A percentile compares a stretch with the other conserved stretches of the same genome.
Conservation (phyloP, 2,113 vertebrate species). For the Aphelocoma coerulescens region DNA sequence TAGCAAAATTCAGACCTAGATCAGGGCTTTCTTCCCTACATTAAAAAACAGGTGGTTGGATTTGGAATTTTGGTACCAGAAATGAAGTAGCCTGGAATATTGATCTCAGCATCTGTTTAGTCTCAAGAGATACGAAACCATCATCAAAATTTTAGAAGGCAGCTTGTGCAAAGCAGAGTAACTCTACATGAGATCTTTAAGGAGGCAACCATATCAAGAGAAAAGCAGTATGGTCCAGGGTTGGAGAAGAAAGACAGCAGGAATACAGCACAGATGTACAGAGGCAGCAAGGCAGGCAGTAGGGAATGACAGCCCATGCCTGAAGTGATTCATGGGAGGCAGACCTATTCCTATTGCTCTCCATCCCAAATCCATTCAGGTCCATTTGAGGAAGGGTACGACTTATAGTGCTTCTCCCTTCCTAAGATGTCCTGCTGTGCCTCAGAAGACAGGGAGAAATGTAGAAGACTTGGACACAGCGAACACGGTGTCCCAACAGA, state of each 20-base stretch:
- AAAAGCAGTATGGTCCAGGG: neutral
- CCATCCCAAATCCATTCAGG: neutral
- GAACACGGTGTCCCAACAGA: neutral
- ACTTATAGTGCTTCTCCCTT: neutral
- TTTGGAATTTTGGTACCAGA: neutral
- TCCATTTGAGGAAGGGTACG: neutral
- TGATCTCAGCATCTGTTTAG: neutral
- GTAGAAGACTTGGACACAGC: neutral
- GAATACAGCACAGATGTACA: neutral
- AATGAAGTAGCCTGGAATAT: neutral
- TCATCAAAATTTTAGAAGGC: neutral
- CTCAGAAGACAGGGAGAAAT: neutral
- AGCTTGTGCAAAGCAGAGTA: neutral
- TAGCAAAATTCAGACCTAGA: neutral
- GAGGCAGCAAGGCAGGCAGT: neutral
- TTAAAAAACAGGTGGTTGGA: neutral
- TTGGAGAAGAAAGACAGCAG: neutral
- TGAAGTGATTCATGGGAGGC: neutral
- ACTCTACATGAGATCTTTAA: neutral
- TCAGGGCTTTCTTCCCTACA: neutral
- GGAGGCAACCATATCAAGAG: neutral
- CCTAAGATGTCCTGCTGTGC: neutral
- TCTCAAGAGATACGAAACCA: neutral
- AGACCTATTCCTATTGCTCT: neutral
- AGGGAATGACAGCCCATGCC: neutral